A percentile compares a stretch with the other conserved stretches of the same genome.
phyloP scores from a whole-genome alignment of 2,888 invertebrate genomes.

The Dasysyrphus tricinctus region DNA sequence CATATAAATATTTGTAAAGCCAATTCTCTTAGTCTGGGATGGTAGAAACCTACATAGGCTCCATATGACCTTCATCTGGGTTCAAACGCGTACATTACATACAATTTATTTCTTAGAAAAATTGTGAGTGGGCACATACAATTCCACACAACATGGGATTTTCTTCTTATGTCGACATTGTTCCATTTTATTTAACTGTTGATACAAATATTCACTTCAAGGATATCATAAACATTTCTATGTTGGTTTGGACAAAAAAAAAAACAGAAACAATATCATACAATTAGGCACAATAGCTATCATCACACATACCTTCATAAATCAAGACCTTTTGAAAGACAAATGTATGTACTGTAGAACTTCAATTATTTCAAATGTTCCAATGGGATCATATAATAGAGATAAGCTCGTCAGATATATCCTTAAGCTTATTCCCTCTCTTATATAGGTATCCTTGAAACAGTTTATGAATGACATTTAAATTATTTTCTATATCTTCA shows the following conservation, averaged over 20 bases:
- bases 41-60: no score
- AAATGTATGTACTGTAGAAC: not conserved
- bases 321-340: not conserved
- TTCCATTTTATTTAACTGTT: not conserved
- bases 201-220: not conserved
- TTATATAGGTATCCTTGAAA: not conserved
- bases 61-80: no score
- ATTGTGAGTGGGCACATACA: not conserved
- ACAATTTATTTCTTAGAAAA: no score
- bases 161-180: no score
- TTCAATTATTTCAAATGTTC: not conserved
- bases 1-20: no score
- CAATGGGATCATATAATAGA: not conserved
- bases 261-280: not conserved
- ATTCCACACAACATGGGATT: not conserved
- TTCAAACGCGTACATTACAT: no score
- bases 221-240: not conserved
- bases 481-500: slow-evolving; percentile 1
- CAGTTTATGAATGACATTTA: slow-evolving; percentile 1
- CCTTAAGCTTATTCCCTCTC: no score
- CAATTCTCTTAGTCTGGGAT: no score
- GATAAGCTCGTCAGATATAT: no score
- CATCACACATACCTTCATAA: no score
- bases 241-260: not conserved
- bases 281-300: not conserved